Evolutionary conservation across 2,888 invertebrate genomes (phyloP), one percentile per base, ranked within the genome.

Genomic region (Melolontha melolontha): DNA sequence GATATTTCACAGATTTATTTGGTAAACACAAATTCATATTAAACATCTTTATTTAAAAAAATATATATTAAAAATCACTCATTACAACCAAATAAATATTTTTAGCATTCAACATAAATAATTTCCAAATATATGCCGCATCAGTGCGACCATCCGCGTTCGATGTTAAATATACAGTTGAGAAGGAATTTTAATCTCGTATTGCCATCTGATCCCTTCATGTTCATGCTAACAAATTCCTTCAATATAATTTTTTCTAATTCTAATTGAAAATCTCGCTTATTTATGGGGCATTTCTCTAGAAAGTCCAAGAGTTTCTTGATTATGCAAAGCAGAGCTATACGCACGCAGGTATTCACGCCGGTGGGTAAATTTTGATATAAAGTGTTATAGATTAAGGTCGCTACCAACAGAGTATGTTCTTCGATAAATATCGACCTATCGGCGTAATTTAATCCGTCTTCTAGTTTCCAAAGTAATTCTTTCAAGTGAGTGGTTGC

Each of bases 361-460:
- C 14, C 14, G 29, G 34, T 11, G n/a, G 69, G 57, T 27, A 57
- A 59, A 39, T 39, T 54, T 16, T 57, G 54, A 55, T 65, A 67
- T 14, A 80, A 68, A 1, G 77, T 70, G 66, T 80, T 77, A 17
- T 79, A 70, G 12, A 81, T 70, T 14, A 72, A 67, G 6, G 75
- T 76, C 2, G 80, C 79, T 6, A 80, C 78, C 50, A 80, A 51
- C 50, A 78, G 73, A 0, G 77, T 73, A 57, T 80, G 79, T 68
- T 81, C 80, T 67, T 80, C 80, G 5, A 79, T 71, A 65, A 79
- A 79, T 59, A 81, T 79, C 4, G 79, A 77, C 12, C 71, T 72
- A 68, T 80, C 79, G 5, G 76, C 78, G 67, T 77, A 80, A 67
- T 70, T 76, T 22, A 80, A 67, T 11, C 74, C 78, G 12, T 77